Evolutionary conservation across 2,888 invertebrate genomes (phyloP), one percentile per base, ranked within the genome.

Genomic region (Pteria penguin): DNA sequence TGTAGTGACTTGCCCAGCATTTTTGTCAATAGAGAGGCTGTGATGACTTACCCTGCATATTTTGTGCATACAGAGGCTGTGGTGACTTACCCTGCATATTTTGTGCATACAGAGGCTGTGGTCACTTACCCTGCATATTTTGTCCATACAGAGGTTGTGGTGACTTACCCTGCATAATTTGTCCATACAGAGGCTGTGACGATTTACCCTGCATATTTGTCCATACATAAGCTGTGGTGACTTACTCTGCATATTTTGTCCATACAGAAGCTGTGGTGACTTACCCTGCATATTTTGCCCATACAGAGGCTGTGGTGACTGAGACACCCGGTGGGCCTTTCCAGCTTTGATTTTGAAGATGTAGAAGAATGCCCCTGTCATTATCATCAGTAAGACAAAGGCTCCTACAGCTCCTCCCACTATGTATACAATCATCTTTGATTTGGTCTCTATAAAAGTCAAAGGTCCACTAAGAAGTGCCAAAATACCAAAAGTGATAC

Each of bases 201-300:
- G 72, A 72, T 24, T 33, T n/a, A n/a, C n/a, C n/a, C n/a, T n/a
- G n/a, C n/a, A n/a, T n/a, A n/a, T n/a, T n/a, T n/a, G n/a, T n/a
- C n/a, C n/a, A n/a, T n/a, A n/a, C n/a, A n/a, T n/a, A n/a, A n/a
- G n/a, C n/a, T n/a, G n/a, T n/a, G n/a, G n/a, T 14, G 45, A 24
- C 27, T 58, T n/a, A n/a, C n/a, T n/a, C n/a, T n/a, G n/a, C n/a
- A n/a, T n/a, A n/a, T n/a, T n/a, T n/a, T 58, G n/a, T n/a, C n/a
- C n/a, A n/a, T n/a, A n/a, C n/a, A n/a, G n/a, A n/a, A n/a, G n/a
- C n/a, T n/a, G n/a, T n/a, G n/a, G n/a, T 14, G 45, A 24, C 27
- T 58, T 61, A 73, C 73, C 73, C 52, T 67, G 73, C 73, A 73
- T 73, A 11, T 73, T 58, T 3, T 58, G 73, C 22, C 73, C 73